A percentile compares a stretch with the other conserved stretches of the same genome.
These are phyloP conservation scores for Lampropteryx suffumata DNA, from an alignment of 2,888 invertebrate species.

Conservation along the genomic window DNA sequence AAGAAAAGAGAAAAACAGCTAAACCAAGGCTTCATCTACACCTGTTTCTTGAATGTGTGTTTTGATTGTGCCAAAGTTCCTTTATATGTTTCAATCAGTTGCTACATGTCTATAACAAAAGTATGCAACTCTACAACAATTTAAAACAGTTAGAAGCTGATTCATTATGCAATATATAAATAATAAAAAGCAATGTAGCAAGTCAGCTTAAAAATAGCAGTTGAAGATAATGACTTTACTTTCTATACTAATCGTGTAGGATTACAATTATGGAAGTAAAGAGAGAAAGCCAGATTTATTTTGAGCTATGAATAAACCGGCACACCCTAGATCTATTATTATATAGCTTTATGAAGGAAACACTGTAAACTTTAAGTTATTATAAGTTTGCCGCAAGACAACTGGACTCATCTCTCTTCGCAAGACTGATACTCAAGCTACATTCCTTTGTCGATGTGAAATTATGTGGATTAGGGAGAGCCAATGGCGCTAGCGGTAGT, in stretches of 20 bases:
- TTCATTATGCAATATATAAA: too few species aligned
- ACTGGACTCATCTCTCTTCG: slow-evolving; percentile 30
- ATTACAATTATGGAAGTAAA: slow-evolving; percentile 9
- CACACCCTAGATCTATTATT: neutral
- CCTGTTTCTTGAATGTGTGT: too few species aligned
- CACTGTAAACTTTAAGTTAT: slow-evolving; percentile 1
- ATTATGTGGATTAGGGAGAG: slow-evolving; percentile 20
- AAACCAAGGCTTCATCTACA: too few species aligned
- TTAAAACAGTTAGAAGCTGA: too few species aligned
- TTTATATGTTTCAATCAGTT: neutral
- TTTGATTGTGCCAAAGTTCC: slow-evolving; percentile 11
- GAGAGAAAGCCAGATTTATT: slow-evolving; percentile 11
- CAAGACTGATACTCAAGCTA: slow-evolving; percentile 55
- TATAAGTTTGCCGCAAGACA: slow-evolving; percentile 11
- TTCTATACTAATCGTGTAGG: slow-evolving; percentile 5
- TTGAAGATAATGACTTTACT: slow-evolving; percentile 5
- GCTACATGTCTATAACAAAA: neutral
- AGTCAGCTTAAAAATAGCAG: neutral
- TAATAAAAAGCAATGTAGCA: neutral
- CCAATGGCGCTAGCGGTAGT: slow-evolving; percentile 33
- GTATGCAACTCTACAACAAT: too few species aligned
- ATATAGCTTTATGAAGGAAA: neutral
- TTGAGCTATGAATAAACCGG: slow-evolving; percentile 8
- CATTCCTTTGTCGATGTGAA: slow-evolving; percentile 50
- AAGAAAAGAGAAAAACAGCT: too few species aligned